Conservation (phyloP, 2,797 vertebrate genomes). For the Gastrophryne carolinensis region DNA sequence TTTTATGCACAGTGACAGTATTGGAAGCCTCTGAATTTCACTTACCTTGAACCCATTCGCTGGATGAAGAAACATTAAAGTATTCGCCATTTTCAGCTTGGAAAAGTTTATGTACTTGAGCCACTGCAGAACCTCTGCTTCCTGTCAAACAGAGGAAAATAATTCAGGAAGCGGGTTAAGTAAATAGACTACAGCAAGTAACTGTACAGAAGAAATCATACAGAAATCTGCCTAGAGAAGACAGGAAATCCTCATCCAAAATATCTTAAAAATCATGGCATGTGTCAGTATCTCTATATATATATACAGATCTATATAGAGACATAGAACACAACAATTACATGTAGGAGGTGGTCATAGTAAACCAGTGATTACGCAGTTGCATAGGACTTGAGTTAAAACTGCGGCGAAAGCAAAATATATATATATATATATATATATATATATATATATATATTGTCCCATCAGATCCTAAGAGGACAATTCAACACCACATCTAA, state of each 20-base stretch:
- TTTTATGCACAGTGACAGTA: background rate
- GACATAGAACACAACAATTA: slow-evolving; percentile 7
- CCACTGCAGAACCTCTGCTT: slow-evolving; percentile 80
- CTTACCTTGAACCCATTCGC: slow-evolving; percentile 95
- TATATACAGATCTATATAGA: background rate
- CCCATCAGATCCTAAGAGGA: too few relatives aligned
- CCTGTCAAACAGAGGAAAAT: slow-evolving; percentile 69
- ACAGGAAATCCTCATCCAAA: slow-evolving; percentile 8
- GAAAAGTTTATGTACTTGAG: slow-evolving; percentile 78
- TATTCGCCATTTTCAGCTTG: slow-evolving; percentile 75
- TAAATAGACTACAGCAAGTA: slow-evolving; percentile 29
- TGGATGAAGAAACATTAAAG: slow-evolving; percentile 81
- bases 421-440: too few relatives aligned
- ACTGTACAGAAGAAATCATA: slow-evolving; percentile 8
- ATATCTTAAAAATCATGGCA: background rate
- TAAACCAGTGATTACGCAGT: background rate
- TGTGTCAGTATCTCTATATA: slow-evolving; percentile 43
- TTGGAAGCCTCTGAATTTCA: background rate
- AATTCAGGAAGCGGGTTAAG: slow-evolving; percentile 7
- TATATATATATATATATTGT: too few relatives aligned
- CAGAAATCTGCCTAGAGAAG: slow-evolving; percentile 7
- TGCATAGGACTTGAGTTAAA: background rate
- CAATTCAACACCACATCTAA: too few relatives aligned
- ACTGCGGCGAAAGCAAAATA: too few relatives aligned
- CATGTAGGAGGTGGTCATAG: slow-evolving; percentile 24